phyloP scores from a whole-genome alignment of 2,113 vertebrate genomes.

The Eupsittula cactorum region DNA sequence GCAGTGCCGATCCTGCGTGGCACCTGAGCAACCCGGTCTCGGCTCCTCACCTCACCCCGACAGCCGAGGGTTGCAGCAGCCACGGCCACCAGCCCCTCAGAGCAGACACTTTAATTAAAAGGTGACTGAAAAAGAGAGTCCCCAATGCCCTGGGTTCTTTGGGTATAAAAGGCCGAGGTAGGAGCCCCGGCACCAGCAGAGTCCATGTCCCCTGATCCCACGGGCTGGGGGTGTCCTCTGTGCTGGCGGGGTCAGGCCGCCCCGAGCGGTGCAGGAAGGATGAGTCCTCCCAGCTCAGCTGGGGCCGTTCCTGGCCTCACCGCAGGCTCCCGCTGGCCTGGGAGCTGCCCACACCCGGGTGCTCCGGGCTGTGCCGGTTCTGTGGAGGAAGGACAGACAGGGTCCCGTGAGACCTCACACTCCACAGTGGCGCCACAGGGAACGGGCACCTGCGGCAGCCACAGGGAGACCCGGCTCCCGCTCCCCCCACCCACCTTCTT shows the following conservation, averaged over 20 bases:
- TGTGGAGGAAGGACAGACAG: conserved; percentile 36
- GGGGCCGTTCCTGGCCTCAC: conserved; percentile 43
- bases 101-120: conserved; percentile 25
- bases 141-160: not conserved
- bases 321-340: conserved; percentile 96
- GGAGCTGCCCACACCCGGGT: conserved; percentile 88
- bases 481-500: conserved; percentile 84
- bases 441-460: fast-evolving
- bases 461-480: fast-evolving
- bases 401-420: not conserved
- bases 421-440: not conserved
- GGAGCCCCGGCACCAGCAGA: not conserved
- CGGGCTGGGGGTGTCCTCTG: not conserved
- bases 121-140: not conserved
- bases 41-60: fast-evolving
- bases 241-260: not conserved
- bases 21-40: fast-evolving
- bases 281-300: not conserved
- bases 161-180: not conserved
- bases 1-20: fast-evolving
- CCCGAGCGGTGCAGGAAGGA: not conserved
- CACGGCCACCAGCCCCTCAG: not conserved
- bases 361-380: conserved; percentile 97
- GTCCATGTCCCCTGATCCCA: not conserved
- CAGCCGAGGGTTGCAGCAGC: fast-evolving